phyloP scores from a whole-genome alignment of 2,113 vertebrate genomes.

The Heterotis niloticus region DNA sequence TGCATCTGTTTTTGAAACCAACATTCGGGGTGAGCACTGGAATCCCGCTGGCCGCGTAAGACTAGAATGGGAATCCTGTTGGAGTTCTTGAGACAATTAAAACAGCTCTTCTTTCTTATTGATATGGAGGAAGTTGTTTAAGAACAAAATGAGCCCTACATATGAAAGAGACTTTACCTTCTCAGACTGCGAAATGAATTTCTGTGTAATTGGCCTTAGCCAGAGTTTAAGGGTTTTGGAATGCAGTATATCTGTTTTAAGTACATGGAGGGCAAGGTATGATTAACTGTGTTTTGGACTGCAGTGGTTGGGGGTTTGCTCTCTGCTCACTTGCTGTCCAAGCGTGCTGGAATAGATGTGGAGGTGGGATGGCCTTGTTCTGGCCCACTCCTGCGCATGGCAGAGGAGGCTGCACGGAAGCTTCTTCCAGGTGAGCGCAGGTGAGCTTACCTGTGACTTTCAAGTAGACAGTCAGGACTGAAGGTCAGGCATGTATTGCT shows the following conservation, averaged over 20 bases:
- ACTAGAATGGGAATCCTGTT: background rate
- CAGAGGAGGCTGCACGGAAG: conserved; percentile 87
- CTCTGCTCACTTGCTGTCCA: conserved; percentile 87
- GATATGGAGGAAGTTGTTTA: background rate
- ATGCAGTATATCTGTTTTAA: background rate
- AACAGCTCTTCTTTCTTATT: background rate
- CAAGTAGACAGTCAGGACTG: background rate
- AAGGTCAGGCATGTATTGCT: background rate
- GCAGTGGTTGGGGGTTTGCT: conserved; percentile 92
- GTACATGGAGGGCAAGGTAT: background rate
- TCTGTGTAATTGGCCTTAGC: background rate
- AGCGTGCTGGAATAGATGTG: conserved; percentile 77
- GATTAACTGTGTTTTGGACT: background rate
- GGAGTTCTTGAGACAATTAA: background rate
- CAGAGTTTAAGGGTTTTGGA: background rate
- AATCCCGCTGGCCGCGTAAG: background rate
- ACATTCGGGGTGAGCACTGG: conserved; percentile 82
- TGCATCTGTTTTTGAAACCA: conserved; percentile 95
- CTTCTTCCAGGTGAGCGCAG: conserved; percentile 80
- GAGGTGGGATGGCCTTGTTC: conserved; percentile 90
- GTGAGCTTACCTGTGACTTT: background rate
- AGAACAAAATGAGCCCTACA: background rate
- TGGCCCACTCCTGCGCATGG: conserved; percentile 91
- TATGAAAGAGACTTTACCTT: background rate
- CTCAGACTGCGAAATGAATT: background rate